Evolutionary conservation across 2,888 invertebrate species (phyloP), one percentile per base, ranked within the genome.

Genomic region (Girardia tigrina): DNA sequence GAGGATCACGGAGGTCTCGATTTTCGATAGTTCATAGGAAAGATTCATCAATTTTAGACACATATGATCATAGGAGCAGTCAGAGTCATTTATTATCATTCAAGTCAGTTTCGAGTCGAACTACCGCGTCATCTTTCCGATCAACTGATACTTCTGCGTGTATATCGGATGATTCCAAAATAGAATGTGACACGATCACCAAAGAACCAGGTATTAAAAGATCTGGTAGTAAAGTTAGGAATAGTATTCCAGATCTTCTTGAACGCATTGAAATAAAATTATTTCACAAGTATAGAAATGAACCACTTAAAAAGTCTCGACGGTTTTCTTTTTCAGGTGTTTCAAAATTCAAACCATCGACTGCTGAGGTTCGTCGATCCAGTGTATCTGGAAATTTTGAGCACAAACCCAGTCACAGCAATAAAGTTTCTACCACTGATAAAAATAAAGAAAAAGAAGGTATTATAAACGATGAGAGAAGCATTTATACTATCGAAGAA

Each of bases 401-500:
- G 20, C 23, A 2, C 6, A 69, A 74, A n/a, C n/a, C 74, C 23
- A 20, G 23, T 12, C 0, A 14, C 0, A 29, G 14, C 20, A 20
- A 23, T 20, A 74, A 28, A 1, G 28, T n/a, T 20, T 71, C 14
- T 28, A 20, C 20, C 16, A 69, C 14, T 14, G 28, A 42, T n/a
- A 26, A 74, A 16, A 28, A 14, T 29, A 26, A n/a, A 26, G 74
- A 74, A 28, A 27, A 74, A 27, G 27, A 74, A 42, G 23, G 28
- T 27, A 28, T 56, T 16, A 69, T n/a, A 4, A 27, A 26, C 6
- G 29, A 69, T 56, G 56, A 56, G 73, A 42, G 42, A 4, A 74
- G 74, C 56, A 74, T 74, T 26, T 74, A 74, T 69, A 74, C 74
- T 1, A 74, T 74, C 71, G 74, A 74, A 69, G 74, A 74, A 69